These are phyloP conservation scores for Danio tinwini DNA, from an alignment of 2,797 vertebrate genomes.

Conservation along the genomic window DNA sequence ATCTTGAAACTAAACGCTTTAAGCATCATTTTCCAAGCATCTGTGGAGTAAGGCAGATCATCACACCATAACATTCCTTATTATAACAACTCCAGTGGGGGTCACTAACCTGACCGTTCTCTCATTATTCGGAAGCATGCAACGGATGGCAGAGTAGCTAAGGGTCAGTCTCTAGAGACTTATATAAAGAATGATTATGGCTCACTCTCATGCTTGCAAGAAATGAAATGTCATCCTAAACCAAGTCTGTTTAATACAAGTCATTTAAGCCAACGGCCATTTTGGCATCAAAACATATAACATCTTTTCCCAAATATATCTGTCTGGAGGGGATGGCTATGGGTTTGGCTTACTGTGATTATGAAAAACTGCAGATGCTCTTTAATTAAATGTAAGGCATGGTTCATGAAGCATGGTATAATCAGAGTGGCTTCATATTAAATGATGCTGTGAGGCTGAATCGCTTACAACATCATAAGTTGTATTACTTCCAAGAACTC, in stretches of 20 bases:
- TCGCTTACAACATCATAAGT: too few species aligned
- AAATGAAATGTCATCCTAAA: not conserved
- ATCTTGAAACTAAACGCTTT: not conserved
- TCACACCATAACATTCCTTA: not conserved
- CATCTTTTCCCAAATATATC: not conserved
- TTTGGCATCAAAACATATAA: not conserved
- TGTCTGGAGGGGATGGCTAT: too few species aligned
- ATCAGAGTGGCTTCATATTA: too few species aligned
- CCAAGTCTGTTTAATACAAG: not conserved
- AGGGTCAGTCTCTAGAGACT: constrained; percentile 23
- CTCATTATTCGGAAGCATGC: constrained; percentile 48
- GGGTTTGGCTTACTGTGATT: too few species aligned
- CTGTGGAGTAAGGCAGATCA: not conserved
- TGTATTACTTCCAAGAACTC: too few species aligned
- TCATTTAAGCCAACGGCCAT: not conserved
- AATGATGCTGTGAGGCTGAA: too few species aligned
- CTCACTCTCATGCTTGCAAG: constrained; percentile 6
- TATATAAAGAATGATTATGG: constrained; percentile 39
- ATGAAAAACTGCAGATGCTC: too few species aligned
- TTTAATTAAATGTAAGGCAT: too few species aligned
- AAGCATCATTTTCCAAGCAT: constrained; percentile 1
- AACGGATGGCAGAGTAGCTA: constrained; percentile 11
- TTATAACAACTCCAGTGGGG: constrained; percentile 19
- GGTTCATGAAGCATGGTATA: too few species aligned
- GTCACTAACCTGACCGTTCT: constrained; percentile 42